Evolutionary conservation across 2,888 invertebrate species (phyloP).

Genomic region (Himalopsyche anomala): DNA sequence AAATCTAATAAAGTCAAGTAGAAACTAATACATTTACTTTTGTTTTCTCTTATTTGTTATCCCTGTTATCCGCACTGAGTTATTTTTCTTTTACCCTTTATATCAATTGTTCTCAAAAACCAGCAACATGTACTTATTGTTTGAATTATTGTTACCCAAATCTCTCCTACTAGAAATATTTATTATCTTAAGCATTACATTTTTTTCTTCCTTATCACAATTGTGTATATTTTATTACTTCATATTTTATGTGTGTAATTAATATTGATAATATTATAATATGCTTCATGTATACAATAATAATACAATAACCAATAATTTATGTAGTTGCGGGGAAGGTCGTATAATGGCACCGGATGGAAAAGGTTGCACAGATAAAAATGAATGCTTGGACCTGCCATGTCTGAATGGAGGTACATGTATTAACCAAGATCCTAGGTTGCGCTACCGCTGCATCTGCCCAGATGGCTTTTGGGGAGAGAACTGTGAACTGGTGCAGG

Average conservation of each 20-base stretch:
- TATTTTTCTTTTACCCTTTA: conserved; percentile 45
- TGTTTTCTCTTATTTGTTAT: conserved; percentile 66
- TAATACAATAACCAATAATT: conserved; percentile 58
- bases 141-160: conserved; percentile 50
- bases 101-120: neutral
- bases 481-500: conserved; percentile 95
- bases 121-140: conserved; percentile 7
- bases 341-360: conserved; percentile 92
- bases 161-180: conserved; percentile 16
- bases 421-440: conserved; percentile 92
- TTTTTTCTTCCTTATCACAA: conserved; percentile 43
- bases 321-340: conserved; percentile 93
- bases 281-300: conserved; percentile 65
- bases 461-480: conserved; percentile 96
- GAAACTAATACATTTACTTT: too few relatives aligned
- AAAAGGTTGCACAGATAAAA: conserved; percentile 96
- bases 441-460: conserved; percentile 92
- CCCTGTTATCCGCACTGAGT: conserved; percentile 71
- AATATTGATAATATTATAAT: conserved; percentile 51
- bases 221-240: neutral
- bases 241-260: neutral
- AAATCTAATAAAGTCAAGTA: too few relatives aligned
- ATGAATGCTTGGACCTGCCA: conserved; percentile 95
- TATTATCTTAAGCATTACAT: neutral
- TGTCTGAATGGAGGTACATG: conserved; percentile 96